Evolutionary conservation across 2,888 invertebrate genomes (phyloP), one percentile per base, ranked within the genome.

Genomic region (Pachymerium ferrugineum): DNA sequence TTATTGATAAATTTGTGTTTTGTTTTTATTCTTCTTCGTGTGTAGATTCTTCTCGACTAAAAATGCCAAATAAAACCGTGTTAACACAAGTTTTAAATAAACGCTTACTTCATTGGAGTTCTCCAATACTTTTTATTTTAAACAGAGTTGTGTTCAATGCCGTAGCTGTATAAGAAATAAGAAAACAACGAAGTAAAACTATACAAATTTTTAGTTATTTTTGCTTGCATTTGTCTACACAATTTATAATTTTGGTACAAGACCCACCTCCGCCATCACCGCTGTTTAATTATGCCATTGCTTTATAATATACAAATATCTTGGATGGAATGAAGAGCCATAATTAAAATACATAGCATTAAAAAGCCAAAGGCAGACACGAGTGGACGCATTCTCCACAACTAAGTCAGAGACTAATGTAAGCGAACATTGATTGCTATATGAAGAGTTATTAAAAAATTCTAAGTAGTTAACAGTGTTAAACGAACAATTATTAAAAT

Each of bases 261-360:
- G 62, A 62, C n/a, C n/a, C n/a, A 62, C 25, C n/a, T 62, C 62
- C 25, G 62, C 62, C 62, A 62, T 28, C 62, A 62, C 62, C 62
- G 14, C 12, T 10, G 12, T 10, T 28, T 25, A 38, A 38, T 28
- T 62, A 62, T 28, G 25, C 22, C 3, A 10, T 62, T 25, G 10
- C 22, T 28, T 25, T 14, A 12, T 28, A 62, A 28, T 28, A 28
- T 28, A 62, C 22, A 62, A 62, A 25, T 25, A 28, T 62, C 25
- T 62, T 62, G 62, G 62, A 62, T 62, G 62, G 62, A 62, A 62
- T 62, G 25, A 62, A 62, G n/a, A 62, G 62, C 62, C 62, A 62
- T 28, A 25, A 22, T 62, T n/a, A 28, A 28, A 62, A 62, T 25
- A 62, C 12, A 62, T 2, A 22, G 62, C 28, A 14, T 28, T 62